These are phyloP conservation scores for Cheilosia scutellata DNA, from an alignment of 2,888 invertebrate species.

Conservation along the genomic window DNA sequence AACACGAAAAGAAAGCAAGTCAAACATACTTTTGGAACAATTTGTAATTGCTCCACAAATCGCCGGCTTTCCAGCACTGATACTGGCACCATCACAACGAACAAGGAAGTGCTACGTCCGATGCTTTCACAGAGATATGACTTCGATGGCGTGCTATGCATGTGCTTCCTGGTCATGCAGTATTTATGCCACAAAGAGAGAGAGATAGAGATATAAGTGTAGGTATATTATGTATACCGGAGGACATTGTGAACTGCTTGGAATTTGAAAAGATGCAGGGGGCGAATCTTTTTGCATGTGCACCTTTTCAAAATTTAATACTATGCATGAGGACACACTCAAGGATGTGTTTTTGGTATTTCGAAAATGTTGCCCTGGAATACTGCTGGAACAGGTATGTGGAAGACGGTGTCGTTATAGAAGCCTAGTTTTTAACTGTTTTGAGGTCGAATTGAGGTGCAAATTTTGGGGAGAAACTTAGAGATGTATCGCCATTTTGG, in stretches of 20 bases:
- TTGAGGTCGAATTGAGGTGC: slow-evolving; percentile 24
- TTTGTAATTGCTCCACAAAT: slow-evolving; percentile 70
- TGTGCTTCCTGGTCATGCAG: slow-evolving; percentile 50
- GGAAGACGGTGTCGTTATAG: background rate
- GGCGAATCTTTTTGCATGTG: slow-evolving; percentile 35
- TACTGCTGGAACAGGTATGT: background rate
- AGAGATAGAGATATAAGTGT: background rate
- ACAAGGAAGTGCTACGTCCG: slow-evolving; percentile 55
- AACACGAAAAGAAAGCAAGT: slow-evolving; percentile 57
- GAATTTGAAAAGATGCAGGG: slow-evolving; percentile 34
- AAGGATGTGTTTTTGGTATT: slow-evolving; percentile 44
- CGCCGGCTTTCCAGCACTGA: slow-evolving; percentile 37
- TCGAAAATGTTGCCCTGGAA: slow-evolving; percentile 17
- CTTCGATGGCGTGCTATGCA: slow-evolving; percentile 39
- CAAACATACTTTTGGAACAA: slow-evolving; percentile 64
- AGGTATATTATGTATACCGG: background rate
- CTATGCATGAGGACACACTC: slow-evolving; percentile 63
- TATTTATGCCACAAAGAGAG: slow-evolving; percentile 23
- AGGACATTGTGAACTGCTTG: slow-evolving; percentile 16
- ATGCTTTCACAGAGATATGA: slow-evolving; percentile 59
- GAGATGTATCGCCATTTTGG: slow-evolving; percentile 13
- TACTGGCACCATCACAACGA: slow-evolving; percentile 17
- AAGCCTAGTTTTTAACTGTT: slow-evolving; percentile 15
- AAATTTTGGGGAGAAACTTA: slow-evolving; percentile 8
- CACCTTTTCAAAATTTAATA: slow-evolving; percentile 63